phyloP scores from a whole-genome alignment of 2,113 vertebrate genomes.

The Sander lucioperca region DNA sequence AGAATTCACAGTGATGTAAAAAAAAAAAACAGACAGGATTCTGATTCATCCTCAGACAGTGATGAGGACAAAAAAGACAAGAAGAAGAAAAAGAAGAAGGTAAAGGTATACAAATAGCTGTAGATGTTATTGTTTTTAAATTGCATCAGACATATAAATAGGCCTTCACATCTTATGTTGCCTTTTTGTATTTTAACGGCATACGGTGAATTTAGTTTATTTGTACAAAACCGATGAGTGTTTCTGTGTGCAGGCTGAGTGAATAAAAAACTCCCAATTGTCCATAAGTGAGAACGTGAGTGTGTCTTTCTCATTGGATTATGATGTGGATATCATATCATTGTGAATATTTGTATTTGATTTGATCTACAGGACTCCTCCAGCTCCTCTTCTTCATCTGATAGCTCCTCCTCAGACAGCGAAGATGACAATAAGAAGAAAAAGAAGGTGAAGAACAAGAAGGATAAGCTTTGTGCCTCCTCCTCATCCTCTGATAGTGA shows the following conservation, averaged over 20 bases:
- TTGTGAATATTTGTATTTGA: constrained; percentile 8
- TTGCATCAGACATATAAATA: neutral
- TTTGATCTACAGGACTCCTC: constrained; percentile 48
- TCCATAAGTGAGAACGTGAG: too few relatives aligned
- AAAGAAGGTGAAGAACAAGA: constrained; percentile 52
- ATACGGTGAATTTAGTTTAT: neutral
- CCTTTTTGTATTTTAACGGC: neutral
- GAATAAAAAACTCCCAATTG: neutral
- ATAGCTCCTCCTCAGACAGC: constrained; percentile 61
- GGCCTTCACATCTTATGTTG: neutral
- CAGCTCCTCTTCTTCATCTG: constrained; percentile 57
- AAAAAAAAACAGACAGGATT: constrained; percentile 49
- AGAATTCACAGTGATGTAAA: too few relatives aligned
- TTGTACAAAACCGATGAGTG: neutral
- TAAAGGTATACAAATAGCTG: constrained; percentile 9
- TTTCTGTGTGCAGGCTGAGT: neutral
- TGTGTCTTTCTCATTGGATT: neutral
- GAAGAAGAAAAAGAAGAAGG: constrained; percentile 65
- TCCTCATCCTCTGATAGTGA: constrained; percentile 53
- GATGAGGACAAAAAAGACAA: constrained; percentile 60
- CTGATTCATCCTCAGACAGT: constrained; percentile 47
- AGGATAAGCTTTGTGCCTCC: constrained; percentile 43
- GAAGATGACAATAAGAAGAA: constrained; percentile 45
- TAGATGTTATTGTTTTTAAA: neutral
- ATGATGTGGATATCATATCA: neutral